A percentile compares a stretch with the other conserved stretches of the same genome.
phyloP scores from a whole-genome alignment of 2,888 invertebrate species.

The Polydrusus pterygomalis region DNA sequence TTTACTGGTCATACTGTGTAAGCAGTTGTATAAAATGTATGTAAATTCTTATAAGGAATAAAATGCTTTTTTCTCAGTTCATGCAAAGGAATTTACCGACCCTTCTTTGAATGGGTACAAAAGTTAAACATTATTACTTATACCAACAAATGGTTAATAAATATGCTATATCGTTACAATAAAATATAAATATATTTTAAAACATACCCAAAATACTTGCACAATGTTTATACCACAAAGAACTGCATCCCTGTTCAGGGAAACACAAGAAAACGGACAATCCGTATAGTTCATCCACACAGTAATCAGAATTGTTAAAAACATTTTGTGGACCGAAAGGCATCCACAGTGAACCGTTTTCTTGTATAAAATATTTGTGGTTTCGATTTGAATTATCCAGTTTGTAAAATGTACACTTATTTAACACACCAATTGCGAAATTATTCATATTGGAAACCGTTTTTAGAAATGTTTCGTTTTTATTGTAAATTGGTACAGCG shows the following conservation, averaged over 20 bases:
- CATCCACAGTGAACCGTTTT: slow-evolving; percentile 59
- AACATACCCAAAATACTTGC: slow-evolving; percentile 1
- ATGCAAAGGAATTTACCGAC: no score
- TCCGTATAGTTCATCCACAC: slow-evolving; percentile 58
- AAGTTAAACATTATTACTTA: no score
- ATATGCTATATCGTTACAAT: no score
- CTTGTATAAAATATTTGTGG: slow-evolving; percentile 61
- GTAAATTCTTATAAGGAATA: no score
- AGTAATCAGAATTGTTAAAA: slow-evolving; percentile 55
- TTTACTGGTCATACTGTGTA: no score
- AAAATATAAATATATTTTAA: background rate
- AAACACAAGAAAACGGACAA: slow-evolving; percentile 57
- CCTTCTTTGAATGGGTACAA: no score
- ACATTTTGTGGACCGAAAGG: slow-evolving; percentile 45
- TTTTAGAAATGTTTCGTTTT: slow-evolving; percentile 6
- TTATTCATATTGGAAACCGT: slow-evolving; percentile 13
- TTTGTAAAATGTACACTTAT: slow-evolving; percentile 40
- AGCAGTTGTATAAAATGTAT: no score
- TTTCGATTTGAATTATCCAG: slow-evolving; percentile 5
- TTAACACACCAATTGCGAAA: slow-evolving; percentile 52
- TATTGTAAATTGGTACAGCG: background rate
- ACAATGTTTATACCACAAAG: background rate
- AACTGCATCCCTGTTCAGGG: background rate
- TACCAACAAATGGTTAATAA: no score
- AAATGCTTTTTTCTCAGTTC: no score